Base-by-base conservation (phyloP, 2,797 vertebrate species). In the Poecilia picta region DNA sequence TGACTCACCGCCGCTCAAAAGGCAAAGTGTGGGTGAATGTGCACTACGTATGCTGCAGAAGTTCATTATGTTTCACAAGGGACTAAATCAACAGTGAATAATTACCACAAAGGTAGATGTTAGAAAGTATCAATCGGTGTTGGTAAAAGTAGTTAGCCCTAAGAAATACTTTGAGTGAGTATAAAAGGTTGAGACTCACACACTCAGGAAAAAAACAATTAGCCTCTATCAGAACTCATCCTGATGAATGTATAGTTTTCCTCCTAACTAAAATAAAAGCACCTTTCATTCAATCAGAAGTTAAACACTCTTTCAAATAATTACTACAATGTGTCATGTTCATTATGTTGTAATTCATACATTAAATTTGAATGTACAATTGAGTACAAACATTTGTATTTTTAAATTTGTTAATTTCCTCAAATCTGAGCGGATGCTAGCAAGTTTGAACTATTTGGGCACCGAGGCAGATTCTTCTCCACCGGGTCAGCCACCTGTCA, bases 1-100 rank as follows among this genome's bases (percentile, higher is more conserved):
- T 88, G 83, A 89, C 77, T 93, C 89, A 91, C 49, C 74, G 80
- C 73, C 8, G 59, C 79, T 84, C 80, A 78, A 83, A 82, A 81
- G 79, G 71, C 85, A 79, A 84, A 83, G 85, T 79, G 87, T 90
- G 85, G 85, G 86, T 83, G 87, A 89, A 81, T 11, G 1, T 64
- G 36, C 73, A 75, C 31, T 20, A 53, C 73, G 75, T 83, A 46
- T 15, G 12, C 74, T 73, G 75, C 81, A 47, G 66, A 83, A 85
- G 83, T 87, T 90, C 74, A 90, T 91, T 87, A 87, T 79, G 39
- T 83, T 73, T 74, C 68, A 68, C 75, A 31, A n/a, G 71, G 47
- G 71, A 85, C 5, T 79, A 68, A 79, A 82, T 82, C 75, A 88
- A 70, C 72, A 75, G 47, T 39, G 70, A 81, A 77, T 46, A 20